Base-by-base conservation (phyloP, 2,797 vertebrate species). In the Chelmon rostratus region DNA sequence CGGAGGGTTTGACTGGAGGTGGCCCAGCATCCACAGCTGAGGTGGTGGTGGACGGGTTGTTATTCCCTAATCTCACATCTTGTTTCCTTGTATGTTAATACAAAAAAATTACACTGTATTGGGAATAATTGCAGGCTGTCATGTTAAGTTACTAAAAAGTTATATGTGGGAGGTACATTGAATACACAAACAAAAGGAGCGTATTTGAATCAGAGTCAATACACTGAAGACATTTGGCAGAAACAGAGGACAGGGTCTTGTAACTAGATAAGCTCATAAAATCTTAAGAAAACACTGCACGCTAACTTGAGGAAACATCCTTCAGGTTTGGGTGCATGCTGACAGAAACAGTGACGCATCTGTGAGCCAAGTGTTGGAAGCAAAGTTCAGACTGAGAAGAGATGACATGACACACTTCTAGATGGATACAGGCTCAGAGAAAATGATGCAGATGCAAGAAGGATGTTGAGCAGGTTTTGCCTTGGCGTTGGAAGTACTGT, bases 201-300 rank as follows among this genome's bases (percentile, higher is more conserved):
- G 6, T 3, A 13, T 63, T 68, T 46, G 6, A 37, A 23, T 33
- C 25, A 16, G 16, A 28, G 6, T 19, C 11, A 31, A 71, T 42
- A 5, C 16, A 38, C 6, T 31, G 10, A 58, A 21, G 19, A 35
- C 37, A 12, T 64, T 44, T 42, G 37, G 10, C 57, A 68, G 54
- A 42, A 52, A 31, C 18, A 31, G 11, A 35, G 6, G 23, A 58
- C 19, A n/a, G 9, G 6, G 7, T 28, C 23, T 40, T 67, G 3
- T 72, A 53, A 61, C 21, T 25, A 53, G 40, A 80, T 76, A 46
- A 70, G 33, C 15, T 57, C 37, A 73, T 71, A 18, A 37, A 56
- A 59, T 59, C 5, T 37, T 7, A 25, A 35, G 44, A 66, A 66
- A 50, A 53, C 12, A 61, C 31, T 33, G 40, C 77, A 62, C 37